Evolutionary conservation across 2,113 vertebrate genomes (phyloP), one percentile per base, ranked within the genome.

Genomic region (Oncorhynchus nerka): DNA sequence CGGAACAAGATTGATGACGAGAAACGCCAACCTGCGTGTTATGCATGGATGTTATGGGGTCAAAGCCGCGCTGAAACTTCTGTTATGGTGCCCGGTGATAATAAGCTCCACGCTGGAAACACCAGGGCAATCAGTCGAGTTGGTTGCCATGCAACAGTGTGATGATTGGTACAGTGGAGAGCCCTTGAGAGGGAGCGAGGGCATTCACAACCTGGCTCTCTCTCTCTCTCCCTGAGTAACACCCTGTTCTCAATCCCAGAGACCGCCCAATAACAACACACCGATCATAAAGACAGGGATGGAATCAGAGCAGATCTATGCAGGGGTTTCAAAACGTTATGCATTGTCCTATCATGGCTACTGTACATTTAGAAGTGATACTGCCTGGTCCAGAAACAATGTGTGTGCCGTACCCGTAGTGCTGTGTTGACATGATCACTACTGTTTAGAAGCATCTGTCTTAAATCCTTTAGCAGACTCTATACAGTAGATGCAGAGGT

Each of bases 91-190:
- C 75, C 75, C 39, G 68, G 79, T 62, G 82, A 55, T 77, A 81
- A 75, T 68, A 45, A 73, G 83, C 85, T 85, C 84, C 84, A 68
- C 80, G 76, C 62, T 81, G 81, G 87, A 77, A 62, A 71, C 55
- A 75, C 84, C 28, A 45, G 22, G 34, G 75, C 73, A 70, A 84
- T 80, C 51, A 69, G 67, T 67, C n/a, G 70, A 3, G 32, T 5
- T n/a, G 68, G 68, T 69, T 69, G 68, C 68, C 68, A 69, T 45
- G 68, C 68, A 69, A 69, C 68, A 39, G 34, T 20, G 34, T n/a
- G 68, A 5, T 48, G 68, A 39, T 16, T 69, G 68, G 19, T n/a
- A 45, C 68, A 45, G 34, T n/a, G 34, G n/a, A 39, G 66, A 32
- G 66, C 26, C 34, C 39, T 51, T n/a, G 65, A 68, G 26, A 45